Base-by-base conservation (phyloP, 2,797 vertebrate genomes). In the Champsocephalus esox region DNA sequence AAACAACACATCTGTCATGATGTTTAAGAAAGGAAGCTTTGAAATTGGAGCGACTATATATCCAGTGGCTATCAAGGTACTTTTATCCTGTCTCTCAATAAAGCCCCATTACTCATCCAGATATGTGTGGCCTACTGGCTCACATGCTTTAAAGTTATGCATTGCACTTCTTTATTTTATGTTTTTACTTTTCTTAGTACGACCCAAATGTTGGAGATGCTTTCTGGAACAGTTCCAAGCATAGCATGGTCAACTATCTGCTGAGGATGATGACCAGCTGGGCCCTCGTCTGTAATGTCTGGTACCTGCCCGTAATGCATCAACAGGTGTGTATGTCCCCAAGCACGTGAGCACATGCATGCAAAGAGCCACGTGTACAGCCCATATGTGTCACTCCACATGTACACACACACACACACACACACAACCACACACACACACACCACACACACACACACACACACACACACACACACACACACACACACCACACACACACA, bases 11-110 rank as follows among this genome's bases (percentile, higher is more conserved):
- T 99, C 98, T 0, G 98, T 99, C 73, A 99, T 99, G 98, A 99
- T 99, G 98, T 99, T 99, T 90, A 99, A 98, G 92, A 99, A 99
- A 78, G 98, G 98, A 77, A 99, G 98, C 88, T 99, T 99, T 94
- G 98, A 99, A 95, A 98, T 99, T 14, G 98, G 97, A 92, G 95
- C 95, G 3, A 97, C 95, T 1, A 99, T 99, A 84, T 96, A 99
- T 85, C 98, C 98, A n/a, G 97, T 99, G 60, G 97, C 98, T 67
- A 99, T 99, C 72, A 99, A 99, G 97, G 98, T 89, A 85, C 21
- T 41, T 60, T n/a, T 52, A 2, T 73, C 46, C 3, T 45, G 7
- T 61, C 73, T 17, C 41, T 34, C 64, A 16, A 1, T 50, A 32
- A 3, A 28, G 4, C 12, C n/a, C 12, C 14, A 50, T 60, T 41